Evolutionary conservation across 2,113 vertebrate species (phyloP).

Genomic region (Macroglossus sobrinus): DNA sequence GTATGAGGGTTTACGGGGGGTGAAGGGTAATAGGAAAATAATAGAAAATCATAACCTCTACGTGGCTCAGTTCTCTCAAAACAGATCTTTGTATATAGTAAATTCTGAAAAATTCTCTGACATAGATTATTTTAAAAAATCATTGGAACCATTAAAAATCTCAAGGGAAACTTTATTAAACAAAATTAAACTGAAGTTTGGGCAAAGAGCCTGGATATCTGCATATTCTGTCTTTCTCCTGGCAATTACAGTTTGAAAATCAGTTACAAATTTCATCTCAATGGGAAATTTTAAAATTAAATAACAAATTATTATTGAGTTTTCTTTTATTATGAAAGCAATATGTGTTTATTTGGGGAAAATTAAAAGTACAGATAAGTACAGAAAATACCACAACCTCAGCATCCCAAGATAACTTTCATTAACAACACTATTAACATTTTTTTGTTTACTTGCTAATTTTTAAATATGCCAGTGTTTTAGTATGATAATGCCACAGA

Average conservation of each 20-base stretch:
- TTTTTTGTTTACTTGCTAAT: neutral
- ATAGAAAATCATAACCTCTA: neutral
- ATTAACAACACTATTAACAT: neutral
- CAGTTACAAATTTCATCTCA: no score
- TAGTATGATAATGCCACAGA: neutral
- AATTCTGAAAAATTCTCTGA: neutral
- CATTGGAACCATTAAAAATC: neutral
- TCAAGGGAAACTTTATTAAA: neutral
- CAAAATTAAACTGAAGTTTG: neutral
- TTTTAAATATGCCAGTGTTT: constrained; percentile 23
- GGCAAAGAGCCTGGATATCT: neutral
- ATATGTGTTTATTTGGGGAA: neutral
- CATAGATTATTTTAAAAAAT: neutral
- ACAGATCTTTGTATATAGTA: neutral
- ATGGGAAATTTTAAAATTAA: constrained; percentile 32
- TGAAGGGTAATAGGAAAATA: neutral
- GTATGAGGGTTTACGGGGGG: no score
- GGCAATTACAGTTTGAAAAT: neutral
- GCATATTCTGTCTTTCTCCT: neutral
- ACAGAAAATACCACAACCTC: neutral
- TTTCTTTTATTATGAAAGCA: constrained; percentile 8
- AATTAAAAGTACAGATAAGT: constrained; percentile 17
- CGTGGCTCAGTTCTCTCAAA: neutral
- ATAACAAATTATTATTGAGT: constrained; percentile 2
- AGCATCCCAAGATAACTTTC: neutral